Conservation (phyloP, 2,797 vertebrate genomes). For the Avahi laniger region DNA sequence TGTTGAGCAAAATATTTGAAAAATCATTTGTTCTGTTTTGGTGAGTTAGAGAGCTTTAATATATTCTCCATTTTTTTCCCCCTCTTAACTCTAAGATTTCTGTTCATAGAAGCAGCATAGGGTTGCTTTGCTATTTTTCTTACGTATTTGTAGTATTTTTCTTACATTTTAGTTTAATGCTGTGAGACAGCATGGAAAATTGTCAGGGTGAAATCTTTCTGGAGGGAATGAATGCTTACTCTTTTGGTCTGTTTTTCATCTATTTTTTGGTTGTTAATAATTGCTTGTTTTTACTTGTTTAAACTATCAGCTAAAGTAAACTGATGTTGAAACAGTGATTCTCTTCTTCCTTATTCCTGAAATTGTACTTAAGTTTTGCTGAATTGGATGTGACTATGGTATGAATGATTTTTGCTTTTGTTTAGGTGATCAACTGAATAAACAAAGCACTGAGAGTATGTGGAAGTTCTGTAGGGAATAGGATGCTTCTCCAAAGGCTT, state of each 20-base stretch:
- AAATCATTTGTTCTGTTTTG: conserved; percentile 54
- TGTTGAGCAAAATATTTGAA: conserved; percentile 54
- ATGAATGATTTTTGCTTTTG: conserved; percentile 20
- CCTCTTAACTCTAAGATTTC: conserved; percentile 3
- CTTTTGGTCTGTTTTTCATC: conserved; percentile 37
- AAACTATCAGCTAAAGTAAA: conserved; percentile 13
- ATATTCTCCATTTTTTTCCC: not conserved
- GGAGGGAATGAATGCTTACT: conserved; percentile 1
- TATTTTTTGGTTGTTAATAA: conserved; percentile 36
- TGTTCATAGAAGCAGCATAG: not conserved
- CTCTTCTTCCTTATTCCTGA: conserved; percentile 8
- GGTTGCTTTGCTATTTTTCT: conserved; percentile 17
- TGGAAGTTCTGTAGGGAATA: not conserved
- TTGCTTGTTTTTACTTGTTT: conserved; percentile 47
- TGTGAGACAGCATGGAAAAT: not conserved
- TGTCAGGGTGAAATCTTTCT: not conserved
- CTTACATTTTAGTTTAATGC: not conserved
- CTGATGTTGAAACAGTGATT: conserved; percentile 20
- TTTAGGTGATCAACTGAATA: conserved; percentile 20
- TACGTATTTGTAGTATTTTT: not conserved
- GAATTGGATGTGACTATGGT: not conserved
- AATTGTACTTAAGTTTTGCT: not conserved
- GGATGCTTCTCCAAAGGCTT: not conserved
- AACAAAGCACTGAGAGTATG: conserved; percentile 10
- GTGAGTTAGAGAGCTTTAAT: conserved; percentile 42